Evolutionary conservation across 1,140 invertebrate genomes (phyloP), one percentile per base, ranked within the genome.

Genomic region (Limonius californicus): DNA sequence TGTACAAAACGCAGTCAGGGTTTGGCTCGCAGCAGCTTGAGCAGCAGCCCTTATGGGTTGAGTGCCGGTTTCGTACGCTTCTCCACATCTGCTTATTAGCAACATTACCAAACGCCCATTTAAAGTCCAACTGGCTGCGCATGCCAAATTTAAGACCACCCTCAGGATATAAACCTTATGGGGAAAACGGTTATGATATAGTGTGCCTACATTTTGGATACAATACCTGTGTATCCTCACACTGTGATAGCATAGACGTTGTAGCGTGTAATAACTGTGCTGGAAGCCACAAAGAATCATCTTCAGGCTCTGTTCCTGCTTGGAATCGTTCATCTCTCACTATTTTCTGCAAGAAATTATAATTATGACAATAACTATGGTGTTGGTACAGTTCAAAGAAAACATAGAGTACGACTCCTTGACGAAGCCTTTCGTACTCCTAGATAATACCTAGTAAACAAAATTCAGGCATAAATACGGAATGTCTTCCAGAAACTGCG

Each of bases 321-420:
- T 94, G 92, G 73, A 96, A 95, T 62, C 92, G 82, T 73, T 94
- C 90, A 79, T 97, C 93, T 65, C 91, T 85, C 20, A 97, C 80
- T 68, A 95, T 87, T 85, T 90, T 90, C 93, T 95, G 75, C 6
- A 76, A 76, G 2, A 21, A 27, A n/a, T n/a, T n/a, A n/a, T n/a
- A n/a, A n/a, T n/a, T n/a, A n/a, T n/a, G n/a, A n/a, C n/a, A n/a
- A n/a, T n/a, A n/a, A n/a, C n/a, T n/a, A n/a, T n/a, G n/a, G n/a
- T n/a, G n/a, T n/a, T n/a, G n/a, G n/a, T n/a, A n/a, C n/a, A n/a
- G n/a, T n/a, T n/a, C n/a, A n/a, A n/a, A n/a, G n/a, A n/a, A n/a
- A n/a, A n/a, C n/a, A n/a, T n/a, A n/a, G n/a, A n/a, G n/a, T n/a
- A n/a, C n/a, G n/a, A n/a, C n/a, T n/a, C n/a, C n/a, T n/a, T n/a